Base-by-base conservation (phyloP, 2,113 vertebrate species). In the Meriones unguiculatus region DNA sequence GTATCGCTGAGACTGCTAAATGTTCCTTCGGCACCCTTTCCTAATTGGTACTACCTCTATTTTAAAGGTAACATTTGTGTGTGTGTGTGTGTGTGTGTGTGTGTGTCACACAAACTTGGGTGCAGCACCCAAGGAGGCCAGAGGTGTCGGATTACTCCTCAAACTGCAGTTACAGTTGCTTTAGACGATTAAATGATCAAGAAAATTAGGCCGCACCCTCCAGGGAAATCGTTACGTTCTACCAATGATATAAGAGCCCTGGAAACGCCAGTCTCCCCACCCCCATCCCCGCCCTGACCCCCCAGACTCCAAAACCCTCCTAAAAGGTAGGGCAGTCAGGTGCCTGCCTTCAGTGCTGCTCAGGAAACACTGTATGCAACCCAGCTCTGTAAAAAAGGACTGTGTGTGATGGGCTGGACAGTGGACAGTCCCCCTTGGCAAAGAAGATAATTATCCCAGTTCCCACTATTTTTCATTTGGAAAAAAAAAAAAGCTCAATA, bases 121-220 rank as follows among this genome's bases (percentile, higher is more conserved):
- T 28, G 62, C 38, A 46, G 59, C 30, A 32, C 38, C 82, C 81
- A 84, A 12, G 24, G n/a, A 84, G 38, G 59, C 81, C 59, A 84
- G 24, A 64, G 59, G 38, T 46, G n/a, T 85, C 82, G 22, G 38
- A 12, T 69, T 32, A 41, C 81, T 50, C 30, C 64, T 50, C 22
- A 32, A 69, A 28, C 24, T 86, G 28, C 38, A 59, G 54, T 59
- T 82, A 24, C 54, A 84, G 57, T 41, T 87, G 59, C 12, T 75
- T 96, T 85, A 87, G 54, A 65, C 77, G 38, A 93, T 82, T 95
- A 91, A 94, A 82, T 92, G 17, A 78, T 54, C 70, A 87, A 94
- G 95, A 82, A 52, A 88, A 84, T 67, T 22, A 91, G 24, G 38
- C 65, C 76, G 76, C 24, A 89, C 22, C 69, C 64, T 73, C n/a